Evolutionary conservation across 2,888 invertebrate genomes (phyloP).

Genomic region (Conus canariensis): DNA sequence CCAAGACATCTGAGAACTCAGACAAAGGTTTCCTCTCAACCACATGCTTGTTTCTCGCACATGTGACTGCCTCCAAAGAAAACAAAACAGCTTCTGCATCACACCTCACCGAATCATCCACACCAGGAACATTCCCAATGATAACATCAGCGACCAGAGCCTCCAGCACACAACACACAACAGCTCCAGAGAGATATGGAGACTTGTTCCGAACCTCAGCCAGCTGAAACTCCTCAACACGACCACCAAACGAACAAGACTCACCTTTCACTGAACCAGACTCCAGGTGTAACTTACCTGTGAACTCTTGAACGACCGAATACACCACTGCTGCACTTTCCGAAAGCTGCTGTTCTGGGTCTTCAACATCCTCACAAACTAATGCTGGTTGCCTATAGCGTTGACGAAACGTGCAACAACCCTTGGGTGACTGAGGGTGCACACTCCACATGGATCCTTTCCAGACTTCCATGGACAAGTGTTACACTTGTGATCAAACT

Average conservation of each 20-base stretch:
- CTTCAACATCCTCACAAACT: not conserved
- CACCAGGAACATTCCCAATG: not conserved
- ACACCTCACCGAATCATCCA: not conserved
- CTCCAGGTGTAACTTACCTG: not conserved
- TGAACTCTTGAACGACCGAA: not conserved
- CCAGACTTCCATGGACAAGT: not conserved
- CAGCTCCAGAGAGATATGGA: not conserved
- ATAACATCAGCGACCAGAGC: not conserved
- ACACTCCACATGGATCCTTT: not conserved
- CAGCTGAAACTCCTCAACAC: not conserved
- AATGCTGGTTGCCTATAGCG: not conserved
- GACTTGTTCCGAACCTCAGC: not conserved
- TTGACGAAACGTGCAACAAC: not conserved
- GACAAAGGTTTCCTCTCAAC: too few species aligned
- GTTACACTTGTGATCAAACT: too few species aligned
- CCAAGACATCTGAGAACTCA: too few species aligned
- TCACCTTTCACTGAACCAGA: not conserved
- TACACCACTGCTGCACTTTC: not conserved
- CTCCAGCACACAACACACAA: not conserved
- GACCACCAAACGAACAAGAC: slow-evolving; percentile 2
- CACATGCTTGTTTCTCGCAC: too few species aligned
- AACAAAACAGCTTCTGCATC: not conserved
- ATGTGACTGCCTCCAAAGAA: too few species aligned
- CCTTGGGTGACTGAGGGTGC: not conserved
- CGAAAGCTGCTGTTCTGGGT: not conserved